These are phyloP conservation scores for Corapipo altera DNA, from an alignment of 2,113 vertebrate genomes.

Conservation along the genomic window DNA sequence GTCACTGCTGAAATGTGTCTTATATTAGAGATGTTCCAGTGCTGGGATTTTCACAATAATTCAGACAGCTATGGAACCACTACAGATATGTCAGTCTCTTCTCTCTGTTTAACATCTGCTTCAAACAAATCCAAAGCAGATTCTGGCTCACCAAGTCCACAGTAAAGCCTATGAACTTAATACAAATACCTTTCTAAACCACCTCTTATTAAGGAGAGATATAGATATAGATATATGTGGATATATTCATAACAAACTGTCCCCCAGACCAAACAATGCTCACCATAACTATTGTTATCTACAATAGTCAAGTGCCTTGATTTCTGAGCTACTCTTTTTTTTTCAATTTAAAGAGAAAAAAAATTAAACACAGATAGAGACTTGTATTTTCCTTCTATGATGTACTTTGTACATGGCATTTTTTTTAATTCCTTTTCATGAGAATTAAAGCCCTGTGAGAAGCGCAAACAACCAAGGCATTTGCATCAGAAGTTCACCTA, in stretches of 20 bases:
- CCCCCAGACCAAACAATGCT: neutral
- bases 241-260: neutral
- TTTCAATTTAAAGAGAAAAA: neutral
- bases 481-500: neutral
- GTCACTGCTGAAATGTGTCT: neutral
- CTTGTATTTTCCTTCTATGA: neutral
- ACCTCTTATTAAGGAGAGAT: neutral
- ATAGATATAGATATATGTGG: neutral
- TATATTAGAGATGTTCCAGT: conserved; percentile 12
- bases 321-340: neutral
- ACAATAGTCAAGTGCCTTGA: fast-evolving
- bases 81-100: neutral
- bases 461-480: neutral
- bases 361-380: neutral
- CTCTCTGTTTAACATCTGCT: neutral
- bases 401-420: neutral
- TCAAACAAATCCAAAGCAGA: conserved; percentile 12
- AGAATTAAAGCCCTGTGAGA: neutral
- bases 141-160: neutral
- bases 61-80: conserved; percentile 2
- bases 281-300: neutral
- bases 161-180: neutral
- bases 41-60: conserved; percentile 6
- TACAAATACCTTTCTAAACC: neutral
- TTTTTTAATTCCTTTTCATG: neutral